Conservation (phyloP, 2,888 invertebrate species). For the Archaeoteleia sp. region DNA sequence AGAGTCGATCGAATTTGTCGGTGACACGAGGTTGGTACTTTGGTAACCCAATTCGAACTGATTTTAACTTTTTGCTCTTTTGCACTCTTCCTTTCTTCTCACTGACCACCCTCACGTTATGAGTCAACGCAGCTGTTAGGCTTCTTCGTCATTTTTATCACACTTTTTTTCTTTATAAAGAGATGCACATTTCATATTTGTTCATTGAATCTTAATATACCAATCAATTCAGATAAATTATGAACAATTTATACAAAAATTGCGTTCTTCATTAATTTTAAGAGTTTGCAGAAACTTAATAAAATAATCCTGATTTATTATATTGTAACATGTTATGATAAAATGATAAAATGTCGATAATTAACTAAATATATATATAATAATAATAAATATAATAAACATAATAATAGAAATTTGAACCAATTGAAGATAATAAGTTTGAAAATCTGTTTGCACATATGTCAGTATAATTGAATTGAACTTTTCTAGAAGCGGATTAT, state of each 20-base stretch:
- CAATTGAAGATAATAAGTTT: too few species aligned
- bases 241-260: slow-evolving; percentile 51
- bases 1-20: slow-evolving; percentile 48
- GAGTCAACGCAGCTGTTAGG: slow-evolving; percentile 45
- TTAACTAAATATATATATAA: too few species aligned
- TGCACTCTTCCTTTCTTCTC: slow-evolving; percentile 31
- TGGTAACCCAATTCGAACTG: slow-evolving; percentile 47
- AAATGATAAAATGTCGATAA: too few species aligned
- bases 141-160: slow-evolving; percentile 44
- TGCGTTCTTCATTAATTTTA: too few species aligned
- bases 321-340: too few species aligned
- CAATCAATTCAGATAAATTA: slow-evolving; percentile 42
- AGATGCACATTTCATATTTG: slow-evolving; percentile 39
- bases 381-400: too few species aligned
- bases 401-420: too few species aligned
- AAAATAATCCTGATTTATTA: too few species aligned
- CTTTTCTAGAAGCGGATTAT: slow-evolving; percentile 17
- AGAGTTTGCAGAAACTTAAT: too few species aligned
- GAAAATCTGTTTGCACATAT: too few species aligned
- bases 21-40: slow-evolving; percentile 43
- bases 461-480: too few species aligned
- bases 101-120: slow-evolving; percentile 47
- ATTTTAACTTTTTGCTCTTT: slow-evolving; percentile 39
- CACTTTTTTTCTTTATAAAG: slow-evolving; percentile 46
- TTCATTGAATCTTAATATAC: slow-evolving; percentile 47